Conservation (phyloP, 37 sponge, comb jelly and placozoan genomes). For the Oscarella lobularis region DNA sequence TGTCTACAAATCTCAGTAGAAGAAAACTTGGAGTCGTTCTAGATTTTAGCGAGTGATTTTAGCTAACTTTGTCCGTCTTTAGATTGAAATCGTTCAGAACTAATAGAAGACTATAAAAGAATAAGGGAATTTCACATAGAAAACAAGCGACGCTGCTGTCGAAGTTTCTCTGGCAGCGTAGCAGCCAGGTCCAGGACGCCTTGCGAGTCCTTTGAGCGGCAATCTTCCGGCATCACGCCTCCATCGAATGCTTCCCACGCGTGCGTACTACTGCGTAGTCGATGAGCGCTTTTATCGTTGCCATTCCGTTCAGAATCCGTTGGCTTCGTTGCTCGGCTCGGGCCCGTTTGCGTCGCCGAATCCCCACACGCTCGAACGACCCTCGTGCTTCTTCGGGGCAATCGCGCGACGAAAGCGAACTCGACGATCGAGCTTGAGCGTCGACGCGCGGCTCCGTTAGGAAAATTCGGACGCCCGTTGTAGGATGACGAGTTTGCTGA, state of each 20-base stretch:
- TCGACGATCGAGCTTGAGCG: constrained; percentile 21
- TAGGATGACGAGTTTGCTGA: constrained; percentile 87
- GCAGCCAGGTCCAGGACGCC: constrained; percentile 75
- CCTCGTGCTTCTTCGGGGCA: constrained; percentile 19
- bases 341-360: constrained; percentile 88
- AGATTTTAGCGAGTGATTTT: no score
- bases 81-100: no score
- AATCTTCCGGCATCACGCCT: constrained; percentile 71
- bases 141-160: constrained; percentile 1
- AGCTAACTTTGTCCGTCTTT: no score
- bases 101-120: no score
- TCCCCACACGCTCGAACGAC: constrained; percentile 48
- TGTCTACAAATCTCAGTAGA: no score
- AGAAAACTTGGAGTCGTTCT: no score
- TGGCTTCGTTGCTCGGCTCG: constrained; percentile 40
- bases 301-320: no score
- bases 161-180: constrained; percentile 13
- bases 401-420: constrained; percentile 61
- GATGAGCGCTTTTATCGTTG: constrained; percentile 35
- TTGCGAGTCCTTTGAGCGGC: constrained; percentile 35
- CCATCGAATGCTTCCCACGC: constrained; percentile 66
- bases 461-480: constrained; percentile 83
- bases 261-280: constrained; percentile 46
- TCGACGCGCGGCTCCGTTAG: not conserved
- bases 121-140: no score